Conservation (phyloP, 2,113 vertebrate species). For the Sceloporus tristichus region DNA sequence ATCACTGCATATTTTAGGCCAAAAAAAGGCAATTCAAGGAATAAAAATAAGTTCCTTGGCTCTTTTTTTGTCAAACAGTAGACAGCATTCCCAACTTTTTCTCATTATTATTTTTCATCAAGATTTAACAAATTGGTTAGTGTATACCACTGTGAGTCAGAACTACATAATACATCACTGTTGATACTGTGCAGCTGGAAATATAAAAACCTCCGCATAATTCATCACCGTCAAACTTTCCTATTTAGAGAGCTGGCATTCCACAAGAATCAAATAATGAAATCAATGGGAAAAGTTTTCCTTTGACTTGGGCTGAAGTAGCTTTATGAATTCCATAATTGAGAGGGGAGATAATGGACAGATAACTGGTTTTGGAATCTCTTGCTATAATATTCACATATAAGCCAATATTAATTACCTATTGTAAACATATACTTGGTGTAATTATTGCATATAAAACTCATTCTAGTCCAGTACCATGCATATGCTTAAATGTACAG, state of each 20-base stretch:
- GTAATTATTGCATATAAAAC: neutral
- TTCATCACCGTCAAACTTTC: neutral
- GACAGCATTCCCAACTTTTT: neutral
- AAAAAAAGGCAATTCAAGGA: neutral
- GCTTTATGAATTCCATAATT: neutral
- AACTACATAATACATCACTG: constrained; percentile 21
- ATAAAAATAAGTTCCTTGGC: neutral
- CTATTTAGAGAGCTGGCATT: neutral
- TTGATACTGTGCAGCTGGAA: constrained; percentile 26
- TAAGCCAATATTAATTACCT: neutral
- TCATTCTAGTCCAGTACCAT: neutral
- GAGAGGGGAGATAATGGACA: neutral
- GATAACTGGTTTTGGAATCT: neutral
- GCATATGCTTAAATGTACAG: neutral
- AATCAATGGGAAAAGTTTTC: constrained; percentile 6
- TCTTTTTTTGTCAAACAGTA: constrained; percentile 39
- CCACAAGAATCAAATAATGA: neutral
- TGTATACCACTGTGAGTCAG: neutral
- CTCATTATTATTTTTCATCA: constrained; percentile 12
- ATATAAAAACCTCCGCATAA: neutral
- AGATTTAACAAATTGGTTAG: constrained; percentile 1
- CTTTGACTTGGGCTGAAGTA: neutral
- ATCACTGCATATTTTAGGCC: constrained; percentile 38
- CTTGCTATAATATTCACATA: neutral
- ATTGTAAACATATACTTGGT: neutral